A percentile compares a stretch with the other conserved stretches of the same genome.
Conservation (phyloP, 2,113 vertebrate species). For the Apteryx mantelli region DNA sequence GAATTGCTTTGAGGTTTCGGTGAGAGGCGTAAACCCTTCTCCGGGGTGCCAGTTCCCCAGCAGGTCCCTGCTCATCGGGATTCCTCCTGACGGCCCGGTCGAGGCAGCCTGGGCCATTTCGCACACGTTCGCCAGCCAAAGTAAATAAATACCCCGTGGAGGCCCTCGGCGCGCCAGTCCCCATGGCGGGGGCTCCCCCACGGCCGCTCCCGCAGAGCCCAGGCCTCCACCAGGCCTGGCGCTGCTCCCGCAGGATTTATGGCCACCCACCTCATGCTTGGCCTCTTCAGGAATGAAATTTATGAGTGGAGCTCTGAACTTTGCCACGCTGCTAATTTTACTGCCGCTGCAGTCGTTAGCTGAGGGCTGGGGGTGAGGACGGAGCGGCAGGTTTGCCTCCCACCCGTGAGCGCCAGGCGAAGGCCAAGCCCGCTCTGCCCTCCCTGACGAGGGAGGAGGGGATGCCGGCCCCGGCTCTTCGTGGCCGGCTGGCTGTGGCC, state of each 20-base stretch:
- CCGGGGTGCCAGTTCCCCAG: not conserved
- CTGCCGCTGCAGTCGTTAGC: not conserved
- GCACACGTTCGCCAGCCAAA: too few species aligned
- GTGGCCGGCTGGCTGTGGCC: too few species aligned
- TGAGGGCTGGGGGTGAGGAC: not conserved
- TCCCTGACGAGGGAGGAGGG: too few species aligned
- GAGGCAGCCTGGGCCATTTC: too few species aligned
- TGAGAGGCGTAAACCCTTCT: not conserved
- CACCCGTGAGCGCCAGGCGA: too few species aligned
- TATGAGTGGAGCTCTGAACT: slow-evolving; percentile 12
- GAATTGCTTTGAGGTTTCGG: not conserved
- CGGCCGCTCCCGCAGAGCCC: not conserved
- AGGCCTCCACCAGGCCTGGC: not conserved
- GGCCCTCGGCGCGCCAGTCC: not conserved
- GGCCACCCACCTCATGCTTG: not conserved
- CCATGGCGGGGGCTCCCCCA: not conserved
- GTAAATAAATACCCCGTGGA: not conserved
- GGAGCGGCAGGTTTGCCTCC: not conserved
- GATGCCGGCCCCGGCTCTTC: too few species aligned
- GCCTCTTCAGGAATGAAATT: slow-evolving; percentile 6
- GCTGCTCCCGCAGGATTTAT: not conserved
- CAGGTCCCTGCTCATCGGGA: not conserved
- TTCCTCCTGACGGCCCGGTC: too few species aligned
- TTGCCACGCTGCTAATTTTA: slow-evolving; percentile 18
- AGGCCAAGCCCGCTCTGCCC: too few species aligned